A percentile compares a stretch with the other conserved stretches of the same genome.
These are phyloP conservation scores for Cecropterus lyciades DNA, from an alignment of 1,140 invertebrate genomes.

Conservation along the genomic window DNA sequence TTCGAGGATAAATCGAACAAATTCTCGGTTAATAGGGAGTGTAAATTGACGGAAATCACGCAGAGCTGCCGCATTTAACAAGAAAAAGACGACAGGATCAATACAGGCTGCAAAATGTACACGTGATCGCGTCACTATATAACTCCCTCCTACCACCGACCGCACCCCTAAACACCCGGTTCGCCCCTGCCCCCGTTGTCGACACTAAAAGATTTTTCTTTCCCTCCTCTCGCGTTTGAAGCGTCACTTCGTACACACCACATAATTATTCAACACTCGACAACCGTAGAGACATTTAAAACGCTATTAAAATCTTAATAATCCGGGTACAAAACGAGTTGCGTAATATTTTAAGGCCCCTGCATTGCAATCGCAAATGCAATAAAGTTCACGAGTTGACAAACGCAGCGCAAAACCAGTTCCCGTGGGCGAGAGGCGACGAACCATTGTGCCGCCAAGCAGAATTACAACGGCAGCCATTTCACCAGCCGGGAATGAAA, in stretches of 20 bases:
- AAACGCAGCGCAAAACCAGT: constrained; percentile 66
- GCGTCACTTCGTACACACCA: constrained; percentile 35
- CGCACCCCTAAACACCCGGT: constrained; percentile 76
- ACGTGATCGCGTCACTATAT: constrained; percentile 83
- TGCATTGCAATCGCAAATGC: constrained; percentile 39
- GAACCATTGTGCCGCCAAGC: constrained; percentile 42
- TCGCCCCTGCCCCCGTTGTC: constrained; percentile 63
- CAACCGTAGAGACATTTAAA: constrained; percentile 37
- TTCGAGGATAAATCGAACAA: constrained; percentile 7
- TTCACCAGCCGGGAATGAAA: constrained; percentile 21
- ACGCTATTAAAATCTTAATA: constrained; percentile 32
- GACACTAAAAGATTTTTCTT: constrained; percentile 75
- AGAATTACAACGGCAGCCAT: constrained; percentile 34
- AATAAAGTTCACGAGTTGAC: constrained; percentile 47
- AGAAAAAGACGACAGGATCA: constrained; percentile 82
- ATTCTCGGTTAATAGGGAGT: constrained; percentile 16
- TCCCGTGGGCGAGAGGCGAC: constrained; percentile 61
- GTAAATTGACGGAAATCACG: constrained; percentile 59
- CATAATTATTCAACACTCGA: constrained; percentile 38
- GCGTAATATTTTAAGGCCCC: constrained; percentile 36
- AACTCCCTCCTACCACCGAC: constrained; percentile 74
- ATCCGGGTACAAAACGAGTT: constrained; percentile 19
- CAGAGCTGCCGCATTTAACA: constrained; percentile 67
- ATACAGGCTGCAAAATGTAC: constrained; percentile 83
- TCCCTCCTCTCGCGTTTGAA: constrained; percentile 48